Evolutionary conservation across 2,113 vertebrate species (phyloP), one percentile per base, ranked within the genome.

Genomic region (Mustelus asterias): DNA sequence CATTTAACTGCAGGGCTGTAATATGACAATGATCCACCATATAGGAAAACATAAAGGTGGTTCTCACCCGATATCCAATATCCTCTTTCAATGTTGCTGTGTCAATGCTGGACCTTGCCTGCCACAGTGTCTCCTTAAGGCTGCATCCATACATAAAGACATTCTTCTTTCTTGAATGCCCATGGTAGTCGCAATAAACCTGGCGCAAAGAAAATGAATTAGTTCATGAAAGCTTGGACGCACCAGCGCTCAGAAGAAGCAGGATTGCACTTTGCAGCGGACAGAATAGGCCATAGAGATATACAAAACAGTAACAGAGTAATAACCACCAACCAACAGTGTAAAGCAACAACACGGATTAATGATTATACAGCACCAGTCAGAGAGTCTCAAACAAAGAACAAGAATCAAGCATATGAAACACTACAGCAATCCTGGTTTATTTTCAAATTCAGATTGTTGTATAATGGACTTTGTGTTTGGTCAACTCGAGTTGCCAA

Each of bases 111-210:
- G 98, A 97, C 5, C 97, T 98, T 29, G 98, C 98, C 96, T 99
- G 98, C 99, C 98, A 99, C 41, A 99, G 96, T 0, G 99, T 99
- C 97, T 99, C 99, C 96, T 99, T 98, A 63, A 98, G 96, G 96
- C 99, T 99, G 96, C 99, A 99, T 95, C 99, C 99, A 2, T 99
- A 99, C 86, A 99, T 97, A 95, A 99, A 99, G 0, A 98, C 98
- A 0, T 99, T 99, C 96, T 99, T 99, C 97, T 98, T 99, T 96
- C 98, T 98, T 0, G 99, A 99, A 97, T 99, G 99, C 2, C 99
- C 99, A 0, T 99, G 99, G 96, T 99, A 99, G 96, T 99, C 99
- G 96, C 99, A 99, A 97, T 99, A 99, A 70, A 99, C 98, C 99
- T 99, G 65, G 2, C 33, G 41, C 41, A 76, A 96, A 80, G 44